phyloP scores from a whole-genome alignment of 2,888 invertebrate genomes.

The Macrophya alboannulata region DNA sequence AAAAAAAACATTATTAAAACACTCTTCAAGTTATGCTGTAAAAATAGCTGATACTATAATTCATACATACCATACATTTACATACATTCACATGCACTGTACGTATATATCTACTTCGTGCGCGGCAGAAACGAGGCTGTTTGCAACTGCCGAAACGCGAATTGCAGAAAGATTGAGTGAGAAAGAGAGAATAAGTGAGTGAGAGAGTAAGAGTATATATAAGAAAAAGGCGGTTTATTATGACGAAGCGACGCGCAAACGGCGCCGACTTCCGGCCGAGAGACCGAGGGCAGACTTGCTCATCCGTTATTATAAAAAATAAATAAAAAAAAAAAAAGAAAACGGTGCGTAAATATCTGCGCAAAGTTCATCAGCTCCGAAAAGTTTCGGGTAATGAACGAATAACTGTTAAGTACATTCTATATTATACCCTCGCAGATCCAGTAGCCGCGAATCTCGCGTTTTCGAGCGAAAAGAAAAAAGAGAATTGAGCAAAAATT shows the following conservation, averaged over 20 bases:
- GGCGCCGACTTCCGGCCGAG: constrained; percentile 48
- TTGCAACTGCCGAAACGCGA: not conserved
- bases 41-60: not conserved
- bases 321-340: too few species aligned
- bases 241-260: constrained; percentile 30
- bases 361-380: not conserved
- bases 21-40: not conserved
- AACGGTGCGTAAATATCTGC: constrained; percentile 16
- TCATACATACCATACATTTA: not conserved
- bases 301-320: constrained; percentile 20
- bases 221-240: constrained; percentile 53
- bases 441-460: not conserved
- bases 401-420: not conserved
- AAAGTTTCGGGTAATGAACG: not conserved
- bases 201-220: constrained; percentile 52
- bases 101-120: not conserved
- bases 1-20: not conserved
- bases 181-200: not conserved
- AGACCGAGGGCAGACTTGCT: constrained; percentile 33
- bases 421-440: not conserved
- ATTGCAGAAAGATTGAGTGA: not conserved
- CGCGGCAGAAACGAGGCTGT: too few species aligned
- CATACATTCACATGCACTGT: not conserved
- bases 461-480: not conserved
- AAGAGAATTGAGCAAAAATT: not conserved